Evolutionary conservation across 2,113 vertebrate genomes (phyloP).

Genomic region (Nanorana parkeri): DNA sequence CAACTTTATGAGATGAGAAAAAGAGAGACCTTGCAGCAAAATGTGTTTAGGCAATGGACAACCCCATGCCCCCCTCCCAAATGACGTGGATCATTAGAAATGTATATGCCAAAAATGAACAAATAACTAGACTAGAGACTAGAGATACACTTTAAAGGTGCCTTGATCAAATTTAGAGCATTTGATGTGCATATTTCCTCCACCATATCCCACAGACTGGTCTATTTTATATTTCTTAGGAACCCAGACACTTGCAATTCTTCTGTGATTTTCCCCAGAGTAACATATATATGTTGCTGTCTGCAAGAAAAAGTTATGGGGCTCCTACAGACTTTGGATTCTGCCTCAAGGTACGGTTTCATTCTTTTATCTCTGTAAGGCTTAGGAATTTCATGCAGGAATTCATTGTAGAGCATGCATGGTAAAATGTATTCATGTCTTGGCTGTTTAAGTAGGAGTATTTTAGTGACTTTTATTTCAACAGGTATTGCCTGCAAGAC

Average conservation of each 20-base stretch:
- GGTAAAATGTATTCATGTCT: background rate
- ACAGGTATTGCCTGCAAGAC: slow-evolving; percentile 83
- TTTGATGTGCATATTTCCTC: too few relatives aligned
- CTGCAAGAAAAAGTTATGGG: slow-evolving; percentile 88
- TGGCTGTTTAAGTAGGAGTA: slow-evolving; percentile 77
- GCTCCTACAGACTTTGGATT: slow-evolving; percentile 91
- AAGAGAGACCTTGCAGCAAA: too few relatives aligned
- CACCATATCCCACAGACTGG: too few relatives aligned
- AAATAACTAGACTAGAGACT: too few relatives aligned
- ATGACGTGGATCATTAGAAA: too few relatives aligned
- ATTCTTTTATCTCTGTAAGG: slow-evolving; percentile 62
- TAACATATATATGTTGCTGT: slow-evolving; percentile 87
- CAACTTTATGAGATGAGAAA: too few relatives aligned
- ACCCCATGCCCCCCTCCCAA: too few relatives aligned
- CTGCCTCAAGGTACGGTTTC: slow-evolving; percentile 92
- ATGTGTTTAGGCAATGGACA: too few relatives aligned
- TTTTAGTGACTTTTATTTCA: slow-evolving; percentile 86
- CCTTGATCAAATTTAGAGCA: too few relatives aligned
- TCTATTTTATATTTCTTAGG: slow-evolving; percentile 69
- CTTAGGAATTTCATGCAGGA: background rate
- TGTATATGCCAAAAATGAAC: too few relatives aligned
- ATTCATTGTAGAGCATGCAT: background rate
- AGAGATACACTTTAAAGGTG: too few relatives aligned
- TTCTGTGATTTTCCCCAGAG: slow-evolving; percentile 92
- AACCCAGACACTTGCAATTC: slow-evolving; percentile 96